Evolutionary conservation across 2,113 vertebrate genomes (phyloP).

Genomic region (Sula dactylatra): DNA sequence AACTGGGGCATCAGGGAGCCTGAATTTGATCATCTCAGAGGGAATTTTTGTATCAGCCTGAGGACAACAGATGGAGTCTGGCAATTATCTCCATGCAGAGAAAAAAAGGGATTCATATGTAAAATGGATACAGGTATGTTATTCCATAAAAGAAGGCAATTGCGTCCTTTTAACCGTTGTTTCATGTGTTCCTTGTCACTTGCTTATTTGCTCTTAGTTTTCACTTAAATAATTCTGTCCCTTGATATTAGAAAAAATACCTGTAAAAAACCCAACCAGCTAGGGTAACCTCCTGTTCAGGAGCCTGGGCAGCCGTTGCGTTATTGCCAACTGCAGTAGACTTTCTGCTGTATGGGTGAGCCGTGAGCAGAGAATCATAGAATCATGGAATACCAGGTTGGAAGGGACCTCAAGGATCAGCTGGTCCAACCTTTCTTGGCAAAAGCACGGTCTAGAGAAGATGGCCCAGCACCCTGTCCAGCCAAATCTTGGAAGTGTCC

Average conservation of each 20-base stretch:
- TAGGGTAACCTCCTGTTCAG: neutral
- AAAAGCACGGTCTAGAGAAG: neutral
- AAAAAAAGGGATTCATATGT: slow-evolving; percentile 86
- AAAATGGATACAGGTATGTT: slow-evolving; percentile 82
- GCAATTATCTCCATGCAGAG: slow-evolving; percentile 78
- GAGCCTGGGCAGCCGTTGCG: rapidly evolving
- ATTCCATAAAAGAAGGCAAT: neutral
- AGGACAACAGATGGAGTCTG: slow-evolving; percentile 81
- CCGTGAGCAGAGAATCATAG: neutral
- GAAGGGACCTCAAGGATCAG: neutral
- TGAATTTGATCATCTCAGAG: slow-evolving; percentile 63
- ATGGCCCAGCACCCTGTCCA: neutral
- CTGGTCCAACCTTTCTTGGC: neutral
- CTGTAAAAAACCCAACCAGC: neutral
- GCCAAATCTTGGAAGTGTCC: neutral
- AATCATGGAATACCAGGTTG: neutral
- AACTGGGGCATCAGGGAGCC: slow-evolving; percentile 85
- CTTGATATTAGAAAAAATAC: neutral
- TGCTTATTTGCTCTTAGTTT: neutral
- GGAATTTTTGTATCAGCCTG: slow-evolving; percentile 78
- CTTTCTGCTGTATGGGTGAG: neutral
- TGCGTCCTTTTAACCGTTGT: neutral
- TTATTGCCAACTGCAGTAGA: neutral
- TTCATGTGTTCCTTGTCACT: neutral
- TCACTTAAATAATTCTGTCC: neutral